Conservation (phyloP, 2,113 vertebrate genomes). For the Recurvirostra avosetta region DNA sequence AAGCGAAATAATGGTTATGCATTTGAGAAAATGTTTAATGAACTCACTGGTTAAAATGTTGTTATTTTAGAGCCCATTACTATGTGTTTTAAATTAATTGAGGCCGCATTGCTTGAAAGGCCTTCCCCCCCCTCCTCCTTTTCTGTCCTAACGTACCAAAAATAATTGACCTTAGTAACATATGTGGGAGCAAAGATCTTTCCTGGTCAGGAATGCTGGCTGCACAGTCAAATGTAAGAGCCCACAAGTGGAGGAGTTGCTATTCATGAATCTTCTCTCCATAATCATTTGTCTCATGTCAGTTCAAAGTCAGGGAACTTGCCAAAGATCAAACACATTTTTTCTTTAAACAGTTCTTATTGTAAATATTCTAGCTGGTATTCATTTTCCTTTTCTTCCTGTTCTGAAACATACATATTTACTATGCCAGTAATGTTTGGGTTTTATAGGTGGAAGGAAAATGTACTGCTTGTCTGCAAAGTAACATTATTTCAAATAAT, state of each 20-base stretch:
- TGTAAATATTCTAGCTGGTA: constrained; percentile 38
- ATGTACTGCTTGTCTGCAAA: neutral
- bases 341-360: constrained; percentile 35
- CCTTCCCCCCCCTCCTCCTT: neutral
- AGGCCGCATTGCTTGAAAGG: constrained; percentile 5
- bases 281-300: constrained; percentile 19
- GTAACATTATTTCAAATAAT: constrained; percentile 36
- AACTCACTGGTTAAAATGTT: constrained; percentile 69
- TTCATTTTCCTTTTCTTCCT: constrained; percentile 24
- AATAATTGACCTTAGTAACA: constrained; percentile 46
- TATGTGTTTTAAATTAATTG: constrained; percentile 67
- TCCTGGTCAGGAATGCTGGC: neutral
- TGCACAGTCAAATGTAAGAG: neutral
- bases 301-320: constrained; percentile 54
- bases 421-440: neutral
- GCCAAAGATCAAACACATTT: constrained; percentile 23
- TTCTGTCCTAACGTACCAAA: constrained; percentile 1
- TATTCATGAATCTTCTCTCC: constrained; percentile 16
- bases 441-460: constrained; percentile 22
- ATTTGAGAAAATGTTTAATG: constrained; percentile 74
- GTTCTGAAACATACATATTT: constrained; percentile 48
- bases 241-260: neutral
- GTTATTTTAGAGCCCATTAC: constrained; percentile 67
- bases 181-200: neutral
- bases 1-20: constrained; percentile 72